Evolutionary conservation across 2,888 invertebrate genomes (phyloP), one percentile per base, ranked within the genome.

Genomic region (Tipula vernalis): DNA sequence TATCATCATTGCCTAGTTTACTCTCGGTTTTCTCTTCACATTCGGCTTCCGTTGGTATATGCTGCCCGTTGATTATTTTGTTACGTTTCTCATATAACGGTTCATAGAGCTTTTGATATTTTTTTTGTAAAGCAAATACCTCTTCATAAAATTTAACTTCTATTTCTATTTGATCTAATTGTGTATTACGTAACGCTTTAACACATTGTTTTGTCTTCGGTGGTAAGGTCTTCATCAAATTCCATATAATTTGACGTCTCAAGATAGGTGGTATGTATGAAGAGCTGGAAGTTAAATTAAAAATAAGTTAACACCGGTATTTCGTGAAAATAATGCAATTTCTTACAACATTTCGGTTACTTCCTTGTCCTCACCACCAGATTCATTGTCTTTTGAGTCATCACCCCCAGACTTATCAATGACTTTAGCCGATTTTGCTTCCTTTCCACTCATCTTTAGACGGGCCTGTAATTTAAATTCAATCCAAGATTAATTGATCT

Each of bases 61-160:
- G 94, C 3, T 88, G 89, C n/a, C 92, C 92, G 12, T 88, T 88
- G 44, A 92, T 89, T 87, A 92, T 90, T 39, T 89, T 89, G 87
- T 89, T 90, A 87, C 92, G 89, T 87, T 91, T 91, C 86, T 91
- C 90, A 84, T 90, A 90, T 87, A 91, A 87, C 4, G 91, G 91
- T 87, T 91, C 90, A 88, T 91, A 91, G 44, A 90, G 89, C 42
- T 90, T 88, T 87, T 91, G 91, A 88, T 91, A 92, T 87, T 90
- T 89, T 85, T 90, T 90, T 88, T 92, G 91, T 13, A 92, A 88
- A 87, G 91, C 90, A 87, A 91, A 92, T n/a, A 92, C 91, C 90
- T 99, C 98, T 90, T 97, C 95, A 91, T 98, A 99, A 92, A 99
- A 99, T 91, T 97, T 95, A 0, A 98, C 95, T 92, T 99, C 99